These are phyloP conservation scores for Galerucella nymphaeae DNA, from an alignment of 2,888 invertebrate genomes.

Conservation along the genomic window DNA sequence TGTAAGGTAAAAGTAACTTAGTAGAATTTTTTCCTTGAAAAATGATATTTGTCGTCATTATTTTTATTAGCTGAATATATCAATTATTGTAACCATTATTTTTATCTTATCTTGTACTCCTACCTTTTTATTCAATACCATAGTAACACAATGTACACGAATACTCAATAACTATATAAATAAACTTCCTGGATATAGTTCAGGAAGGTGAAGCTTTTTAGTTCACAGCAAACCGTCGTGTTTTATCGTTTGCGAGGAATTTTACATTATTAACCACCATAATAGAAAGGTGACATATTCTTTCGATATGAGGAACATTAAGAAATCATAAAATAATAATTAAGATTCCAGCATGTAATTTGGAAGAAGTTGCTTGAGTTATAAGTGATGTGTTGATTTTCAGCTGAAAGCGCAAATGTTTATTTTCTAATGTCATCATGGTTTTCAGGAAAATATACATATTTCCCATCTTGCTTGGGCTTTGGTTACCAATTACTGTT, in stretches of 20 bases:
- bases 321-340: neutral
- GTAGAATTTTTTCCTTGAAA: too few species aligned
- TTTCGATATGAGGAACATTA: neutral
- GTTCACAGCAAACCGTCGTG: neutral
- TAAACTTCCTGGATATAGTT: neutral
- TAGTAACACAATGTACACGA: slow-evolving; percentile 9
- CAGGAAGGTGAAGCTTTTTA: neutral
- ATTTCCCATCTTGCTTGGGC: slow-evolving; percentile 54
- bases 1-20: too few species aligned
- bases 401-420: neutral
- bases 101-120: slow-evolving; percentile 1
- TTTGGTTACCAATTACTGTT: slow-evolving; percentile 58
- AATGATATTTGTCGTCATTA: neutral
- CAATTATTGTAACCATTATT: slow-evolving; percentile 2
- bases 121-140: slow-evolving; percentile 3
- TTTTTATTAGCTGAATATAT: slow-evolving; percentile 1
- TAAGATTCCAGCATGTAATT: neutral
- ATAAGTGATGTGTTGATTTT: neutral
- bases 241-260: neutral
- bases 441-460: slow-evolving; percentile 47
- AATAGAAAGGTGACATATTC: neutral
- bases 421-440: slow-evolving; percentile 34
- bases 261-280: neutral
- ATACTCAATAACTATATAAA: slow-evolving; percentile 6
- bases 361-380: neutral